Conservation (phyloP, 2,888 invertebrate species). For the Polia nebulosa region DNA sequence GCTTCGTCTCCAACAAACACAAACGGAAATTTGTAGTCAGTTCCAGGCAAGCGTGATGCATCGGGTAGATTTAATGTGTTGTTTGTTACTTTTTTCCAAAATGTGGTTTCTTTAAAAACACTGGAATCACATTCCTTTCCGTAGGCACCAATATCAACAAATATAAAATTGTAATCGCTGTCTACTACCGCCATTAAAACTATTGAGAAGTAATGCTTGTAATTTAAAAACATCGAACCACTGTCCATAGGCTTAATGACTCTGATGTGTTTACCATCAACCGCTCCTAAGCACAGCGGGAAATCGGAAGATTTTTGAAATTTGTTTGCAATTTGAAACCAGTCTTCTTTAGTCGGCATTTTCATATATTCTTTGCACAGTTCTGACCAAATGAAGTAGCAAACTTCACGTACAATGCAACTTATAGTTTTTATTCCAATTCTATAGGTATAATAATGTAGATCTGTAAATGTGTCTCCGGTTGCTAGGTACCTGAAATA, state of each 20-base stretch:
- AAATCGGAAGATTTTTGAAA: constrained; percentile 53
- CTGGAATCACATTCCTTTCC: constrained; percentile 66
- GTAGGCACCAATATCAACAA: constrained; percentile 60
- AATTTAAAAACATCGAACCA: constrained; percentile 45
- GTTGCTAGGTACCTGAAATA: constrained; percentile 12
- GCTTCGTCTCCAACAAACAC: constrained; percentile 65
- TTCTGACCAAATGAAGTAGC: constrained; percentile 23
- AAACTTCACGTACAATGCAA: constrained; percentile 11
- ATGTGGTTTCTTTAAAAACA: constrained; percentile 59
- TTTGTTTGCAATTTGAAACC: constrained; percentile 46
- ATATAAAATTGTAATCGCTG: constrained; percentile 63
- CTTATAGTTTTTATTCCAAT: constrained; percentile 37
- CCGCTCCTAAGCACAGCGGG: constrained; percentile 63
- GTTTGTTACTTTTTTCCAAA: constrained; percentile 24
- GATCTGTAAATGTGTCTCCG: constrained; percentile 18
- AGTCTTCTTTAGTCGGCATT: constrained; percentile 48
- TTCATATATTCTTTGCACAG: constrained; percentile 43
- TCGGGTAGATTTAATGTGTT: constrained; percentile 55
- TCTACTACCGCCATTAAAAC: constrained; percentile 63
- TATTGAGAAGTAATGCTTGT: too few species aligned
- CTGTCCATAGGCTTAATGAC: constrained; percentile 53
- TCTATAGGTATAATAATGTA: constrained; percentile 60
- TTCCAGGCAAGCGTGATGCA: constrained; percentile 54
- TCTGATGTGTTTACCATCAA: constrained; percentile 68
- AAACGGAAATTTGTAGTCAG: constrained; percentile 52